Conservation (phyloP, 1,140 invertebrate genomes). For the Pseudomyrmex dendroicus region DNA sequence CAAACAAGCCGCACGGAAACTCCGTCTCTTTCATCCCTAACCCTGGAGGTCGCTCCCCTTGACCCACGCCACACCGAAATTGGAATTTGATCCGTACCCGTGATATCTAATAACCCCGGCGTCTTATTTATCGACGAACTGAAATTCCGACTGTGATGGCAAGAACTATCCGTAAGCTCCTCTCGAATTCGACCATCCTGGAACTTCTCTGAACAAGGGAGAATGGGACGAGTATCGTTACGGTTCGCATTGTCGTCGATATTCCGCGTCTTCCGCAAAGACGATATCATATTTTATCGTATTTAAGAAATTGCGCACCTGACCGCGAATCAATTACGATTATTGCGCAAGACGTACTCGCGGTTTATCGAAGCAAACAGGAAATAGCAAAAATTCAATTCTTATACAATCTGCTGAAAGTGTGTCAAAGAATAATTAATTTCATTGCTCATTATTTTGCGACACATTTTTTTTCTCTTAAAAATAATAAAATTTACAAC, state of each 20-base stretch:
- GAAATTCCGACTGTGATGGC: constrained; percentile 64
- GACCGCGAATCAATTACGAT: background rate
- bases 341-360: background rate
- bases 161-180: constrained; percentile 44
- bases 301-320: constrained; percentile 16
- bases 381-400: constrained; percentile 14
- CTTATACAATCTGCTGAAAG: background rate
- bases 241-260: background rate
- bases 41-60: constrained; percentile 44
- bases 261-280: background rate
- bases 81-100: constrained; percentile 73
- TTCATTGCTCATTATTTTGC: background rate
- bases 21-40: constrained; percentile 48
- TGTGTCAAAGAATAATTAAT: background rate
- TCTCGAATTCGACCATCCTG: background rate
- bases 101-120: constrained; percentile 74
- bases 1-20: constrained; percentile 29
- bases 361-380: background rate
- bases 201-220: constrained; percentile 10
- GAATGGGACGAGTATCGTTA: background rate
- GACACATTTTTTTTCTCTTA: background rate
- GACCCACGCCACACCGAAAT: constrained; percentile 67
- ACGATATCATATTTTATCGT: constrained; percentile 12
- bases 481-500: too few relatives aligned
- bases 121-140: constrained; percentile 75